Evolutionary conservation across 2,113 vertebrate genomes (phyloP).

Genomic region (Callospermophilus lateralis): DNA sequence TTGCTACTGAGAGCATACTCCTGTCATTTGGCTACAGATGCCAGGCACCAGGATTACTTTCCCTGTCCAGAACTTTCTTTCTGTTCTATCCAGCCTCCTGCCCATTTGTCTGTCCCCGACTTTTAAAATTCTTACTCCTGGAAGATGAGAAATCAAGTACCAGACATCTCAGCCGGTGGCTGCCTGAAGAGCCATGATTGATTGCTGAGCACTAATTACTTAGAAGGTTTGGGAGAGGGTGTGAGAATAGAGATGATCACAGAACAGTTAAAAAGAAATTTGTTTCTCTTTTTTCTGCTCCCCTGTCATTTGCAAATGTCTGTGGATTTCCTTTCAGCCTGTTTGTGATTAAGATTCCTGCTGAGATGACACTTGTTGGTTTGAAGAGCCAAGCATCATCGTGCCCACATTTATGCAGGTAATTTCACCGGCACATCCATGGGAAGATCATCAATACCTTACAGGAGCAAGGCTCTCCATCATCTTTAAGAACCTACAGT

Average conservation of each 20-base stretch:
- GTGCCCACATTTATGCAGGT: constrained; percentile 22
- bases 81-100: neutral
- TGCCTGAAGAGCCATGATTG: neutral
- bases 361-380: constrained; percentile 53
- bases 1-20: neutral
- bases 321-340: constrained; percentile 24
- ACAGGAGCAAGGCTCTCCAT: neutral
- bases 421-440: neutral
- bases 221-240: neutral
- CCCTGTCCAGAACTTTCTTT: neutral
- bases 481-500: neutral
- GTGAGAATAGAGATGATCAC: constrained; percentile 36
- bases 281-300: constrained; percentile 60
- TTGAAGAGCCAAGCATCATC: neutral
- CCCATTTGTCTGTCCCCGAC: neutral
- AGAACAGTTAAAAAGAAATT: constrained; percentile 64
- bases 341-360: constrained; percentile 67
- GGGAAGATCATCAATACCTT: neutral
- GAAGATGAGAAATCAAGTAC: neutral
- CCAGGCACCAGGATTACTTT: neutral
- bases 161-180: neutral
- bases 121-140: neutral
- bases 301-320: constrained; percentile 41
- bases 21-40: neutral
- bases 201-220: neutral